A percentile compares a stretch with the other conserved stretches of the same genome.
Conservation (phyloP, 2,797 vertebrate genomes). For the Leucoraja ocellata region DNA sequence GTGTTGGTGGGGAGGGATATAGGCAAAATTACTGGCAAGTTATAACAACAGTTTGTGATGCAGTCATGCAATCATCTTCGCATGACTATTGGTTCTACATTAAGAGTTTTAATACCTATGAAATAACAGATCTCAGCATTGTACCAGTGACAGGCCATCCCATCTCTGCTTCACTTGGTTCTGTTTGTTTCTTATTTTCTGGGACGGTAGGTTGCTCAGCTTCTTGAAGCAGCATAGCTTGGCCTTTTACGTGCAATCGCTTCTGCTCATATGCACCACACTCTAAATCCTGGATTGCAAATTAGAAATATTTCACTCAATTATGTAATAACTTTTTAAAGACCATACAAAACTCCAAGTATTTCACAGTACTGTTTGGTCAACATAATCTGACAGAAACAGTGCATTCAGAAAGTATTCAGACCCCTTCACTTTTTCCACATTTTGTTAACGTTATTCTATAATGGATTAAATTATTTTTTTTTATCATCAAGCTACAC, state of each 20-base stretch:
- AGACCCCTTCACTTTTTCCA: too few relatives aligned
- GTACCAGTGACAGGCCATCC: slow-evolving; percentile 51
- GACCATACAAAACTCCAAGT: background rate
- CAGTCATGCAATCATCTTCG: background rate
- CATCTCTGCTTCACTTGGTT: slow-evolving; percentile 38
- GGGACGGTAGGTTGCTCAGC: slow-evolving; percentile 42
- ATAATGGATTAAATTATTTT: too few relatives aligned
- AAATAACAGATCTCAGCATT: slow-evolving; percentile 53
- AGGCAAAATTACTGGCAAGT: background rate
- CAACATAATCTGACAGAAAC: too few relatives aligned
- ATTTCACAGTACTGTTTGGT: background rate
- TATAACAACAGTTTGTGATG: background rate
- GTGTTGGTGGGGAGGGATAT: too few relatives aligned
- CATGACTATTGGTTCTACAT: background rate
- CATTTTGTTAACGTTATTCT: too few relatives aligned
- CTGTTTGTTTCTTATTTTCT: slow-evolving; percentile 33
- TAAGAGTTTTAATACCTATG: background rate
- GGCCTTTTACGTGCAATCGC: slow-evolving; percentile 56
- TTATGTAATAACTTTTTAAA: background rate
- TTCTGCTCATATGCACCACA: slow-evolving; percentile 57
- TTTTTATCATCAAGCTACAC: too few relatives aligned
- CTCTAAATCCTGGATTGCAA: slow-evolving; percentile 50
- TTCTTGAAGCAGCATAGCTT: slow-evolving; percentile 51
- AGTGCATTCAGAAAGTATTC: too few relatives aligned
- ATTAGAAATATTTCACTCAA: background rate